Evolutionary conservation across 2,888 invertebrate genomes (phyloP).

Genomic region (Pogonocherus hispidulus): DNA sequence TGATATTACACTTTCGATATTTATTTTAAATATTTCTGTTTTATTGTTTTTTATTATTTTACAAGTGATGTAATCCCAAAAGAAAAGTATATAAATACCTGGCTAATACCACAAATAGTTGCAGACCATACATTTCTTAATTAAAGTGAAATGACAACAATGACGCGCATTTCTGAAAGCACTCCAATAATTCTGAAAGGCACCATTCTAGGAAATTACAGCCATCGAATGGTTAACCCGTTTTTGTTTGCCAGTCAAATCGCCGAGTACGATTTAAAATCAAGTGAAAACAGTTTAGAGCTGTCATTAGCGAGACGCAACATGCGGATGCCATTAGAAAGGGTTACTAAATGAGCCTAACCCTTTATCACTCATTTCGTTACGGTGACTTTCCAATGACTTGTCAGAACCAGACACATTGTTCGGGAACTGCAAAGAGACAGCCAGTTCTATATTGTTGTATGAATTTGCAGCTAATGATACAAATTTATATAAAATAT

Average conservation of each 20-base stretch:
- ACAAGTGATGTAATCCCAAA: too few species aligned
- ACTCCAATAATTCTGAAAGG: neutral
- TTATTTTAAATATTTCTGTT: too few species aligned
- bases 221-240: conserved; percentile 17
- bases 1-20: too few species aligned
- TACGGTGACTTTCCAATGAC: conserved; percentile 22
- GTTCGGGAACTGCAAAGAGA: neutral
- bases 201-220: neutral
- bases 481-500: too few species aligned
- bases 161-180: too few species aligned
- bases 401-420: conserved; percentile 19
- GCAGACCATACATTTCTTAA: too few species aligned
- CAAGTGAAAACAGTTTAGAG: conserved; percentile 20
- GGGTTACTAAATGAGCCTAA: conserved; percentile 25
- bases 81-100: too few species aligned
- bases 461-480: too few species aligned
- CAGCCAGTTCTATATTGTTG: neutral
- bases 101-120: too few species aligned
- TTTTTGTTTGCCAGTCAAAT: conserved; percentile 26
- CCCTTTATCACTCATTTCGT: conserved; percentile 35
- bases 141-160: too few species aligned
- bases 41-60: too few species aligned
- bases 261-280: conserved; percentile 21
- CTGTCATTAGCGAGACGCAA: conserved; percentile 29
- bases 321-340: conserved; percentile 34